Conservation (phyloP, 1,140 invertebrate genomes). For the Spodoptera frugiperda region DNA sequence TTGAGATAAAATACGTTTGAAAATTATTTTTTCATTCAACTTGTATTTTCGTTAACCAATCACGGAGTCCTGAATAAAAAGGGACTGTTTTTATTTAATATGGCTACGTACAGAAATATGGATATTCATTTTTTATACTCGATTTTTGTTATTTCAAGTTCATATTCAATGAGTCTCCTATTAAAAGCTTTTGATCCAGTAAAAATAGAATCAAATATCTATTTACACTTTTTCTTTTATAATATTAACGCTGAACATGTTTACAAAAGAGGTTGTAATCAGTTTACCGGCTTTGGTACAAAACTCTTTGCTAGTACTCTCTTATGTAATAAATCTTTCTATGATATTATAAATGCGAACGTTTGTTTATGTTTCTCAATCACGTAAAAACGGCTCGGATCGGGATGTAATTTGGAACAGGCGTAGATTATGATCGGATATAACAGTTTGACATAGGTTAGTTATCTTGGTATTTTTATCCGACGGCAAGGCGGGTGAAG, state of each 20-base stretch:
- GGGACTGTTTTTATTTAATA: background rate
- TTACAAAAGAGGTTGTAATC: background rate
- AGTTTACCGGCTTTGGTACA: too few species aligned
- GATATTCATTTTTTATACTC: slow-evolving; percentile 13
- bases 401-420: too few species aligned
- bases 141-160: background rate
- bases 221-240: background rate
- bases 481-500: too few species aligned
- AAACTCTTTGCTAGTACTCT: too few species aligned
- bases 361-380: too few species aligned
- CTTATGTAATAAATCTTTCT: too few species aligned
- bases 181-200: background rate
- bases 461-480: too few species aligned
- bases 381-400: too few species aligned
- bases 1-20: background rate
- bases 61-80: background rate
- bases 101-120: background rate
- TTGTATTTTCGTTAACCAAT: slow-evolving; percentile 10
- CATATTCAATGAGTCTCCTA: background rate
- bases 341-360: too few species aligned
- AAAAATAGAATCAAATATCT: background rate
- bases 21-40: slow-evolving; percentile 6
- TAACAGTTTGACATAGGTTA: too few species aligned
- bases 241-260: background rate
- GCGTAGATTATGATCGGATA: too few species aligned